These are phyloP conservation scores for Acleris laterana DNA, from an alignment of 2,888 invertebrate species.

Conservation along the genomic window DNA sequence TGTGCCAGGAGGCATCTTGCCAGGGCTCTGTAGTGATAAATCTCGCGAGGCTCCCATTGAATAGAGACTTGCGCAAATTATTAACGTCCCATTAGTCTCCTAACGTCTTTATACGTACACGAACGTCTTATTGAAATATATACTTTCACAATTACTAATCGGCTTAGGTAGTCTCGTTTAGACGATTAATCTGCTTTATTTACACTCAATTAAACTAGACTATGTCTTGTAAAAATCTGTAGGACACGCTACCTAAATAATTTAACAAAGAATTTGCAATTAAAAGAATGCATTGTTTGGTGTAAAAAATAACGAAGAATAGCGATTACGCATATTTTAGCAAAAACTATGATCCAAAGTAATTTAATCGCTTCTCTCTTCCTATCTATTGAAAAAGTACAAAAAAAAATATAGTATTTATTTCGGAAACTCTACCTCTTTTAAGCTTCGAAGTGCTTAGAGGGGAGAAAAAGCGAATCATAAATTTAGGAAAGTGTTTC, in stretches of 20 bases:
- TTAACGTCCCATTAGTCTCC: conserved; percentile 79
- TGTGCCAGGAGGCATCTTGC: conserved; percentile 80
- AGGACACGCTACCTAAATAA: background rate
- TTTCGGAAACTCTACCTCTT: background rate
- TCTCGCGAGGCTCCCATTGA: conserved; percentile 74
- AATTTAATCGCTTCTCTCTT: no score
- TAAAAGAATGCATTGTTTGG: no score
- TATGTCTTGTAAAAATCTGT: background rate
- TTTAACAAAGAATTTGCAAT: background rate
- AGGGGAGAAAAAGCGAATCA: conserved; percentile 46
- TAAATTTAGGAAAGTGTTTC: conserved; percentile 54
- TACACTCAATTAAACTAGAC: conserved; percentile 13
- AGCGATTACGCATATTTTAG: no score
- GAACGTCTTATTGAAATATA: conserved; percentile 51
- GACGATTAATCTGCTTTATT: conserved; percentile 18
- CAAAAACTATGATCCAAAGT: no score
- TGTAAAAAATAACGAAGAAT: no score
- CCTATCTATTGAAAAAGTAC: no score
- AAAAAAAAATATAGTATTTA: background rate
- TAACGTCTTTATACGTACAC: conserved; percentile 76
- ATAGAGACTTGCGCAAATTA: conserved; percentile 78
- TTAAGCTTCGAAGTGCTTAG: background rate
- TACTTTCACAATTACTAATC: conserved; percentile 57
- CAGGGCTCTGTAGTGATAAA: conserved; percentile 80
- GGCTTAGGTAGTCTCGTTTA: conserved; percentile 42